Evolutionary conservation across 2,888 invertebrate genomes (phyloP).

Genomic region (Icerya purchasi): DNA sequence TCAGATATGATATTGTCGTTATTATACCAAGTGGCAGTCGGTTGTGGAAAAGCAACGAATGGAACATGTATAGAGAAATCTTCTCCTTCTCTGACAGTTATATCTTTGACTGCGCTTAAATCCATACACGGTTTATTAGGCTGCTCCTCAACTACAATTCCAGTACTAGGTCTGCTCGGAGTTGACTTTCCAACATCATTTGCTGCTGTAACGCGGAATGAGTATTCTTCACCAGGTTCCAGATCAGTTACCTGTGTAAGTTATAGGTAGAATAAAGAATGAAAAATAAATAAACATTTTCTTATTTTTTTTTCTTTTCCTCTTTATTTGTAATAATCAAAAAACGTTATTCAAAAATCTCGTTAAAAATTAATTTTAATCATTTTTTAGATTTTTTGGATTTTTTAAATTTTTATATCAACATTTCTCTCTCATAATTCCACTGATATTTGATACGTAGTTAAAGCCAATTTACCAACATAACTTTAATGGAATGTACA

Average conservation of each 20-base stretch:
- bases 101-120: constrained; percentile 76
- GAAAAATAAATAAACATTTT: too few relatives aligned
- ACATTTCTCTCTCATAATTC: too few relatives aligned
- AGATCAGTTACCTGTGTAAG: constrained; percentile 43
- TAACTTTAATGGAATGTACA: too few relatives aligned
- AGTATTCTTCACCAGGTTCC: constrained; percentile 80
- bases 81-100: constrained; percentile 91
- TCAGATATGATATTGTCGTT: constrained; percentile 65
- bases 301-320: too few relatives aligned
- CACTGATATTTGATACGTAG: too few relatives aligned
- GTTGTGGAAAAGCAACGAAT: constrained; percentile 87
- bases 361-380: too few relatives aligned
- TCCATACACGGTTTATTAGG: constrained; percentile 94
- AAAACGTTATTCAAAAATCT: too few relatives aligned
- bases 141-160: constrained; percentile 67
- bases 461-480: too few relatives aligned
- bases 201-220: constrained; percentile 85
- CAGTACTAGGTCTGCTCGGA: constrained; percentile 59
- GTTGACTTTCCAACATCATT: constrained; percentile 70
- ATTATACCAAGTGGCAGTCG: constrained; percentile 79
- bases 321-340: too few relatives aligned
- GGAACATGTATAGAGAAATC: constrained; percentile 94
- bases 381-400: too few relatives aligned
- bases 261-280: too few relatives aligned
- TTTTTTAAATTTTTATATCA: too few relatives aligned